Conservation (phyloP, 2,888 invertebrate species). For the Liopterus haemorrhoidalis region DNA sequence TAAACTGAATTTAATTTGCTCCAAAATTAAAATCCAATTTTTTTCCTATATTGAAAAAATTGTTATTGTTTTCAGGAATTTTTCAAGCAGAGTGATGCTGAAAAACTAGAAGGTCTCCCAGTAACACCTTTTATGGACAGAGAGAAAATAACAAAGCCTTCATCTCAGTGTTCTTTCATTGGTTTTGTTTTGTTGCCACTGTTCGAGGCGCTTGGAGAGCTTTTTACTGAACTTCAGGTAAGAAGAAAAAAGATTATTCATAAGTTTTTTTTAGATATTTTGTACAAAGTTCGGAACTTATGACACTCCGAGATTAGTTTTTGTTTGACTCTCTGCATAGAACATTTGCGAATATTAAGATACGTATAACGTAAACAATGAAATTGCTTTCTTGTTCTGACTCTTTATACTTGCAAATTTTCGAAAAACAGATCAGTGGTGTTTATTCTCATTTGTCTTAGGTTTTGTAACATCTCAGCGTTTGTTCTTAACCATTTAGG, state of each 20-base stretch:
- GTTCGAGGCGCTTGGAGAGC: constrained; percentile 70
- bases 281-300: too few relatives aligned
- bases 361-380: too few relatives aligned
- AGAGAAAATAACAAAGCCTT: constrained; percentile 76
- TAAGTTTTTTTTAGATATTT: constrained; percentile 2
- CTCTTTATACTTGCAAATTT: too few relatives aligned
- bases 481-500: too few relatives aligned
- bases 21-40: not conserved
- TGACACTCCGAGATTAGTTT: not conserved
- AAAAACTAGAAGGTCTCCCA: constrained; percentile 74
- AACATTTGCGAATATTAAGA: too few relatives aligned
- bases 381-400: too few relatives aligned
- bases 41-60: not conserved
- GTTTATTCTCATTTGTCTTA: too few relatives aligned
- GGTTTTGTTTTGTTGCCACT: constrained; percentile 73
- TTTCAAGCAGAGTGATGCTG: constrained; percentile 73
- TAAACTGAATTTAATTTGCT: too few relatives aligned
- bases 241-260: constrained; percentile 25
- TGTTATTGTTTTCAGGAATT: constrained; percentile 51
- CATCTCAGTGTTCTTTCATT: constrained; percentile 78
- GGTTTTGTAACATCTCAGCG: too few relatives aligned
- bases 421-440: too few relatives aligned
- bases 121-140: constrained; percentile 84
- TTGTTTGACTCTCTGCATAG: not conserved
- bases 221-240: constrained; percentile 68